phyloP scores from a whole-genome alignment of 2,888 invertebrate genomes.

The Amphiduros pacificus region DNA sequence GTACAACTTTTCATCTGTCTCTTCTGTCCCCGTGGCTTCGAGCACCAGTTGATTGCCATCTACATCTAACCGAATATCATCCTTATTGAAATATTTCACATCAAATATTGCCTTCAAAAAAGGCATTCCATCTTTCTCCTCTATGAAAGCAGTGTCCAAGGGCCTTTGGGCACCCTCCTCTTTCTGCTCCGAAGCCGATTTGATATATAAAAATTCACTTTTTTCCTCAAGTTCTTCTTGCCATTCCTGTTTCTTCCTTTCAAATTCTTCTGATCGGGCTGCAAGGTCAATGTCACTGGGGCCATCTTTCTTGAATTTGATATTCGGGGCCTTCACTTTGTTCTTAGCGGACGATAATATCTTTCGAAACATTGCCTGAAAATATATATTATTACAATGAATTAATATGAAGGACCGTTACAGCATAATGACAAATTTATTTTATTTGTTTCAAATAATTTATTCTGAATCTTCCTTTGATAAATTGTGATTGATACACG shows the following conservation, averaged over 20 bases:
- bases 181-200: constrained; percentile 34
- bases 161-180: constrained; percentile 32
- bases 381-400: no score
- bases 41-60: constrained; percentile 7
- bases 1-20: constrained; percentile 29
- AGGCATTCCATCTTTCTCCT: constrained; percentile 33
- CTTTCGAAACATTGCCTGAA: constrained; percentile 35
- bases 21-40: constrained; percentile 15
- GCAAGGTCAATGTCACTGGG: constrained; percentile 7
- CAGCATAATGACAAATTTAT: no score
- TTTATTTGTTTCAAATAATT: no score
- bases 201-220: constrained; percentile 35
- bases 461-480: no score
- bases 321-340: constrained; percentile 17
- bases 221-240: constrained; percentile 36
- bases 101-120: constrained; percentile 35
- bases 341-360: constrained; percentile 33
- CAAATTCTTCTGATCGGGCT: constrained; percentile 29
- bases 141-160: constrained; percentile 36
- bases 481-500: no score
- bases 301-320: constrained; percentile 18
- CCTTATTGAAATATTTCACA: constrained; percentile 32
- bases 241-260: constrained; percentile 33
- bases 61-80: constrained; percentile 26
- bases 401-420: no score